These are phyloP conservation scores for Pseudanteris insignis DNA, from an alignment of 2,888 invertebrate species.

Conservation along the genomic window DNA sequence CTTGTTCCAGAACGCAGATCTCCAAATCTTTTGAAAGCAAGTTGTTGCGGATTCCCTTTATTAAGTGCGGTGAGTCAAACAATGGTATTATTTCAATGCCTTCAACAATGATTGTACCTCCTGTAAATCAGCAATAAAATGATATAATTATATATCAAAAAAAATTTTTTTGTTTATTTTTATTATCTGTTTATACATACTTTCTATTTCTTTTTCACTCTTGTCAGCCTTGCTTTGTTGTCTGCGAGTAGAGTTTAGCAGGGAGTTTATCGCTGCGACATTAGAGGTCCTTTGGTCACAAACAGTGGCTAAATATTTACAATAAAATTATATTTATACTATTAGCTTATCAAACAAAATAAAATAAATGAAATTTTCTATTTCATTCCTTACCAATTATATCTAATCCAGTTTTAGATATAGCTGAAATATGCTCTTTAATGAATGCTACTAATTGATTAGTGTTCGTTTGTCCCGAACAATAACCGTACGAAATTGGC, in stretches of 20 bases:
- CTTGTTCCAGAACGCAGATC: neutral
- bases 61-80: slow-evolving; percentile 13
- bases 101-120: neutral
- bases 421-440: slow-evolving; percentile 1
- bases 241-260: neutral
- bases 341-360: too few species aligned
- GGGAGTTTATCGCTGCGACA: slow-evolving; percentile 4
- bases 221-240: too few species aligned
- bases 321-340: neutral
- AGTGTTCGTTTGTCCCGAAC: slow-evolving; percentile 11
- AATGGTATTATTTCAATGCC: slow-evolving; percentile 4
- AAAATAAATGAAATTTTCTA: too few species aligned
- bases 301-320: neutral
- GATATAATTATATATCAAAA: neutral
- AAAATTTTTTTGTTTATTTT: neutral
- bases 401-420: neutral
- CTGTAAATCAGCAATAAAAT: neutral
- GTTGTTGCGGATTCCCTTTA: slow-evolving; percentile 17
- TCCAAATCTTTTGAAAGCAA: neutral
- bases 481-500: slow-evolving; percentile 26
- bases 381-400: neutral
- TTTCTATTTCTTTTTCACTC: too few species aligned
- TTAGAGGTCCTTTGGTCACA: slow-evolving; percentile 7
- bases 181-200: too few species aligned
- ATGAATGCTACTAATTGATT: slow-evolving; percentile 6